A percentile compares a stretch with the other conserved stretches of the same genome.
phyloP scores from a whole-genome alignment of 2,888 invertebrate genomes.

The Cactoblastis cactorum region DNA sequence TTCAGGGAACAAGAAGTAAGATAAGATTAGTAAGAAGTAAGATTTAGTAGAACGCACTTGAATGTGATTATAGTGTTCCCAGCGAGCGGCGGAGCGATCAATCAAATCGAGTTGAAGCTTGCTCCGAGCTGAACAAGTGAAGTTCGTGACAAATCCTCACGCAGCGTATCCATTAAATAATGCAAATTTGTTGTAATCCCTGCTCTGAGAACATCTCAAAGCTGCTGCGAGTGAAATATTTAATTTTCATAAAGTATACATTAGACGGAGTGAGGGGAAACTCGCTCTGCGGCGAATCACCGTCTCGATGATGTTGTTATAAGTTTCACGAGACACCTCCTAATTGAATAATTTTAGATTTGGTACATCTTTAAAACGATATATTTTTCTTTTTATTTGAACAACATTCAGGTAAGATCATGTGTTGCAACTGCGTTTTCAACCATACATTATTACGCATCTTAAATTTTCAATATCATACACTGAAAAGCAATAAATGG shows the following conservation, averaged over 20 bases:
- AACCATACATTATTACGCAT: too few species aligned
- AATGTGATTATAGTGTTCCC: slow-evolving; percentile 11
- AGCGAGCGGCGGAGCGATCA: slow-evolving; percentile 30
- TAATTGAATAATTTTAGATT: slow-evolving; percentile 1
- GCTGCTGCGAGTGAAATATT: slow-evolving; percentile 69
- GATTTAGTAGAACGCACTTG: not conserved
- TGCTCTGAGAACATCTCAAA: slow-evolving; percentile 49
- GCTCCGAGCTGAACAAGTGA: slow-evolving; percentile 45
- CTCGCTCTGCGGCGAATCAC: slow-evolving; percentile 37
- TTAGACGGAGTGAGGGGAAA: slow-evolving; percentile 45
- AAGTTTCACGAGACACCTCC: slow-evolving; percentile 16
- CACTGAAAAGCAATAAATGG: not conserved
- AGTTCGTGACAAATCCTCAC: slow-evolving; percentile 71
- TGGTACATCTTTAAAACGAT: not conserved
- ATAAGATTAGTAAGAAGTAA: too few species aligned
- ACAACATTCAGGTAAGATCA: not conserved
- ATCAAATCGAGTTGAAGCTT: slow-evolving; percentile 45
- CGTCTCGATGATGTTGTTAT: slow-evolving; percentile 29
- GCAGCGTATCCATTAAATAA: slow-evolving; percentile 75
- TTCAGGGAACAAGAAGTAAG: too few species aligned
- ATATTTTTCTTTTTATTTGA: not conserved
- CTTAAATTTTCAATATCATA: not conserved
- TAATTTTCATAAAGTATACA: slow-evolving; percentile 78
- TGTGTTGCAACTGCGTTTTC: not conserved
- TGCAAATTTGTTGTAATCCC: slow-evolving; percentile 78